Base-by-base conservation (phyloP, 2,113 vertebrate genomes). In the Notothenia rossii region DNA sequence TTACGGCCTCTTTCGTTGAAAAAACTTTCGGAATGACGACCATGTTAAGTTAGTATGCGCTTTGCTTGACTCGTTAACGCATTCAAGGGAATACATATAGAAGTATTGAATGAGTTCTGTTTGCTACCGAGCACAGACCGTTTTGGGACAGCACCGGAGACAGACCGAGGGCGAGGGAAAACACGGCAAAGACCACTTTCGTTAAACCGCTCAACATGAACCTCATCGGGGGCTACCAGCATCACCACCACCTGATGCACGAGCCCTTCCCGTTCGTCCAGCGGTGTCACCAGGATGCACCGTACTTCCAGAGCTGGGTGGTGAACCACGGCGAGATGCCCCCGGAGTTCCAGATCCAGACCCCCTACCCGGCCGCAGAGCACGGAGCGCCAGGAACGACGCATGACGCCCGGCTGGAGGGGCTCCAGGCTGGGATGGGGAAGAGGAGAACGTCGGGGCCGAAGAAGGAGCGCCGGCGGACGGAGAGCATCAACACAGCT, bases 271-370 rank as follows among this genome's bases (percentile, higher is more conserved):
- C 97, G 55, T 96, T 97, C 81, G 95, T 96, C 15, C 95, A 96
- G 76, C 94, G 97, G 81, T 98, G 96, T 62, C 96, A 96, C 87
- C 96, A 96, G 89, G 97, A 98, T 17, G 88, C 87, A 18, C 91
- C 95, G 3, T 98, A 96, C 65, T 96, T 98, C 86, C 96, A 97
- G 84, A 95, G 96, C 88, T 98, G 97, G 97, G 95, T 98, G 86
- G 93, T 98, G 53, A 96, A 95, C 91, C 96, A 97, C 4, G 93
- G 95, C 14, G 96, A 96, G 83, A 93, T 91, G 3, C 92, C 95
- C 10, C 90, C 96, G 2, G 96, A 97, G 70, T 96, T 97, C 89
- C 72, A 95, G 40, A 83, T 95, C 33, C 96, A 96, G 67, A 92
- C 95, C 56, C 92, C 95, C 1, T 94, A 95, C 66, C 79, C 86